Base-by-base conservation (phyloP, 2,888 invertebrate species). In the Chalcosyrphus nemorum region DNA sequence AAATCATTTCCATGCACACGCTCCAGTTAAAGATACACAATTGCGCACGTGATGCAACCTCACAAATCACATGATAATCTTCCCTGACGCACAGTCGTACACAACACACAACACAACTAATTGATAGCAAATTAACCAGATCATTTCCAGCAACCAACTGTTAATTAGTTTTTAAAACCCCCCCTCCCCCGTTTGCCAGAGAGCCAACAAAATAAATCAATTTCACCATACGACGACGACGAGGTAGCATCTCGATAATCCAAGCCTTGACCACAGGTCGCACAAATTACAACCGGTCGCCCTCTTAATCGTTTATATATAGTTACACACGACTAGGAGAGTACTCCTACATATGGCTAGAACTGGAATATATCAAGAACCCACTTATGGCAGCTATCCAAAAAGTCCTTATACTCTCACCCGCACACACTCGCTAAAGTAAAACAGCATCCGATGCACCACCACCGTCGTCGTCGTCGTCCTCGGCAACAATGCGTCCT, bases 61-160 rank as follows among this genome's bases (percentile, higher is more conserved):
- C 27, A 50, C 0, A 47, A 74, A 56, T 65, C 74, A 38, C 66
- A 66, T 66, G 66, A 41, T 52, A 43, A 63, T 41, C 15, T 47
- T 17, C n/a, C n/a, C 47, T 70, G 35, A 43, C 43, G 68, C 9
- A 15, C 9, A 29, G 27, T 13, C 21, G 5, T 27, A 11, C 17
- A 43, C 9, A 43, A 24, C 21, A 13, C n/a, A 7, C 21, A 27
- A 45, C 76, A 7, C 29, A 27, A 61, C 76, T 77, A 77, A 77
- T 70, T 61, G 76, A 70, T 54, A 61, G 68, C 43, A 45, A 61
- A 77, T 77, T 70, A 77, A 61, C 68, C 45, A 70, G 76, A 77
- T 68, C 41, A 59, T 59, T 68, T 76, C 5, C 52, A 68, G n/a
- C 68, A 76, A 32, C 32, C 59, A 52, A 68, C 59, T 76, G 76